Conservation (phyloP, 1,140 invertebrate species). For the Pinna nobilis region DNA sequence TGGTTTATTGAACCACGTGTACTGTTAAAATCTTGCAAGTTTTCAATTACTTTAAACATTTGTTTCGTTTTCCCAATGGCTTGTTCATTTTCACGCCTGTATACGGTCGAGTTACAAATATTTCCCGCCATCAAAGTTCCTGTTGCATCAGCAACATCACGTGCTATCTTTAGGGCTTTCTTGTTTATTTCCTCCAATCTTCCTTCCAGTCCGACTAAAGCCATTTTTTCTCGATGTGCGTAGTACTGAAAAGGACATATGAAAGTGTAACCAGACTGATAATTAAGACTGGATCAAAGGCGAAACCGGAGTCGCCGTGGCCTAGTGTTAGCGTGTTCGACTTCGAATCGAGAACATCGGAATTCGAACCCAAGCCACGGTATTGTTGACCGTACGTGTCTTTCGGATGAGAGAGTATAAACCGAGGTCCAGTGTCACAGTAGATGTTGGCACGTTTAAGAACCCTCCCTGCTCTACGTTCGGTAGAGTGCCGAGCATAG, state of each 20-base stretch:
- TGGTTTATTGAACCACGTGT: too few relatives aligned
- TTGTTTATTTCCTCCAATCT: slow-evolving; percentile 59
- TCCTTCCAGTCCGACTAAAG: slow-evolving; percentile 51
- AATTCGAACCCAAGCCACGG: too few relatives aligned
- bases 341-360: too few relatives aligned
- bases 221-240: slow-evolving; percentile 59
- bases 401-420: too few relatives aligned
- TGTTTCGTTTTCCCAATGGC: slow-evolving; percentile 22
- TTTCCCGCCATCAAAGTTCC: slow-evolving; percentile 64
- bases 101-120: slow-evolving; percentile 58
- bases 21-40: neutral
- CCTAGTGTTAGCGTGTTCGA: too few relatives aligned
- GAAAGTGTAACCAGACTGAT: neutral
- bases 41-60: slow-evolving; percentile 50
- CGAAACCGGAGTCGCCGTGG: too few relatives aligned
- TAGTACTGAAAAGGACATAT: slow-evolving; percentile 55
- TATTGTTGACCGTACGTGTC: too few relatives aligned
- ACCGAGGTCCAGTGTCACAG: too few relatives aligned
- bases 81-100: slow-evolving; percentile 36
- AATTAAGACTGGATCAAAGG: too few relatives aligned
- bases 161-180: slow-evolving; percentile 57
- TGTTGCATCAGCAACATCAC: slow-evolving; percentile 54
- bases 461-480: too few relatives aligned
- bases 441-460: too few relatives aligned
- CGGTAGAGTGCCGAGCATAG: too few relatives aligned